These are phyloP conservation scores for Linyphia triangularis DNA, from an alignment of 2,888 invertebrate species.

Conservation along the genomic window DNA sequence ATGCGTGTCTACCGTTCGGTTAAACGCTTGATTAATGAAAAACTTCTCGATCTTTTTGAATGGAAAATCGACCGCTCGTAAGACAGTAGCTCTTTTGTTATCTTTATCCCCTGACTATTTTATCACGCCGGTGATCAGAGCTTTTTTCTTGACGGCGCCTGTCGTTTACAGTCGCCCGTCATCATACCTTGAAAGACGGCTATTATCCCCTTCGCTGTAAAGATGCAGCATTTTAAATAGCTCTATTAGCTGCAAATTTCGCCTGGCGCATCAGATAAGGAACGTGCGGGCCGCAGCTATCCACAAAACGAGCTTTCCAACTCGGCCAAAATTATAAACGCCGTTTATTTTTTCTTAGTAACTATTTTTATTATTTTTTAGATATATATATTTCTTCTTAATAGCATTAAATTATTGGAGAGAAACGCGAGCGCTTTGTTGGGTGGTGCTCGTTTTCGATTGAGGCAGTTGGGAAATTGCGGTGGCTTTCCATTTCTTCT, in stretches of 20 bases:
- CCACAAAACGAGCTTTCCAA: slow-evolving; percentile 34
- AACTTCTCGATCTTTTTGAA: background rate
- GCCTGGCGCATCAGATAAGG: slow-evolving; percentile 65
- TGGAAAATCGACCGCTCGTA: slow-evolving; percentile 26
- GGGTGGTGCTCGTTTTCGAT: slow-evolving; percentile 12
- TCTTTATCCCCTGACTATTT: slow-evolving; percentile 53
- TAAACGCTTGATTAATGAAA: slow-evolving; percentile 32
- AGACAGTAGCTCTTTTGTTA: slow-evolving; percentile 70
- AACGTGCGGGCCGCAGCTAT: slow-evolving; percentile 8
- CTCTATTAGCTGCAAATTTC: slow-evolving; percentile 71
- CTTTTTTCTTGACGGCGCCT: slow-evolving; percentile 47
- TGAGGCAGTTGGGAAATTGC: no score
- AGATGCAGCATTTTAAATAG: slow-evolving; percentile 69
- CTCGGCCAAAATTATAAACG: slow-evolving; percentile 45
- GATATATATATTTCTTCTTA: slow-evolving; percentile 23
- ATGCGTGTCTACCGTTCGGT: background rate
- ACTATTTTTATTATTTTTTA: slow-evolving; percentile 19
- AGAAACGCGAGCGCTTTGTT: slow-evolving; percentile 20
- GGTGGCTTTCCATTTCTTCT: no score
- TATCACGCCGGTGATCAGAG: slow-evolving; percentile 54
- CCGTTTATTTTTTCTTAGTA: background rate
- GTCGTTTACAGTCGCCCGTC: slow-evolving; percentile 36
- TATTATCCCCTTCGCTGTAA: slow-evolving; percentile 50
- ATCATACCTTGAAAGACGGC: slow-evolving; percentile 47
- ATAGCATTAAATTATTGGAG: background rate